These are phyloP conservation scores for Callipepla californica DNA, from an alignment of 2,113 vertebrate species.

Conservation along the genomic window DNA sequence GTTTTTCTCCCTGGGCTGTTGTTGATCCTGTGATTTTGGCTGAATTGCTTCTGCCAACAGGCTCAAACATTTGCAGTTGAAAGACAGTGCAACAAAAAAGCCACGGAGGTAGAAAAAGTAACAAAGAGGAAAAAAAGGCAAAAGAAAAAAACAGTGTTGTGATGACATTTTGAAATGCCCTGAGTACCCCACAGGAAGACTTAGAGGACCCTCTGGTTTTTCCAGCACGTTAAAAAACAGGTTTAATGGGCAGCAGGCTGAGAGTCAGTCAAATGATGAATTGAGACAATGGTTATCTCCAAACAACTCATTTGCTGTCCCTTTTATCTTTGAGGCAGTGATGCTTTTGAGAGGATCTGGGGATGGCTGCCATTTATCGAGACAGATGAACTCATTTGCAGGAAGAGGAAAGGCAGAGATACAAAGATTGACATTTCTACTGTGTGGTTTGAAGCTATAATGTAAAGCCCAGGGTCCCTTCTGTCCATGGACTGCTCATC, in stretches of 20 bases:
- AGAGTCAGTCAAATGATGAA: slow-evolving; percentile 4
- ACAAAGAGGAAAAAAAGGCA: not conserved
- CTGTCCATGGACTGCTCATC: not conserved
- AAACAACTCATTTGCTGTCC: not conserved
- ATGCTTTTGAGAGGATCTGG: not conserved
- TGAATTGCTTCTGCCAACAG: not conserved
- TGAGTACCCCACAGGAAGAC: not conserved
- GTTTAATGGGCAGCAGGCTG: not conserved
- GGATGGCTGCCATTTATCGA: not conserved
- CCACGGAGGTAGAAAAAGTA: not conserved
- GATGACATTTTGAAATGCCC: not conserved
- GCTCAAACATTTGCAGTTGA: not conserved
- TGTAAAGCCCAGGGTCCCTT: not conserved
- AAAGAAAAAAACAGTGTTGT: not conserved
- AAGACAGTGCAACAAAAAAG: not conserved
- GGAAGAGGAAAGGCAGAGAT: not conserved
- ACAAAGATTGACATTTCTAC: not conserved
- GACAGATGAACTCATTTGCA: not conserved
- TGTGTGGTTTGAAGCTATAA: not conserved
- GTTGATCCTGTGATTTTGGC: not conserved
- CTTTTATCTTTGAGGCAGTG: slow-evolving; percentile 7
- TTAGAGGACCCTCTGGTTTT: not conserved
- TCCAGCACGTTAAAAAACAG: not conserved
- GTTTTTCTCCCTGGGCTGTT: not conserved
- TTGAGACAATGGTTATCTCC: slow-evolving; percentile 13